phyloP scores from a whole-genome alignment of 2,113 vertebrate species.

The Beaufortia kweichowensis region DNA sequence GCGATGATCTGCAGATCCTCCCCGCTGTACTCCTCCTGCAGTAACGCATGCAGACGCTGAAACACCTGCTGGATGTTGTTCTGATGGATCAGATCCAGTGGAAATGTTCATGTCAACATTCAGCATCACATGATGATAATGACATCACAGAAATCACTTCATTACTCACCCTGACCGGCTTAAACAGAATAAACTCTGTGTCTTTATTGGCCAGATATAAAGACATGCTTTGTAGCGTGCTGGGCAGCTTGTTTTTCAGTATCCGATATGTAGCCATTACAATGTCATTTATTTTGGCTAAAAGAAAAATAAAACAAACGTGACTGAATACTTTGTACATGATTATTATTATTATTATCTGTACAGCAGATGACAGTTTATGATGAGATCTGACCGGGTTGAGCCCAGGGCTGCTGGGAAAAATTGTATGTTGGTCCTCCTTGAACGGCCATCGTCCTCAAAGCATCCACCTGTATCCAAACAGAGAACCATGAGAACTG shows the following conservation, averaged over 20 bases:
- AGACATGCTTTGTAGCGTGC: conserved; percentile 91
- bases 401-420: conserved; percentile 94
- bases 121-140: background rate
- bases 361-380: background rate
- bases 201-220: conserved; percentile 96
- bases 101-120: background rate
- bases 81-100: conserved; percentile 67
- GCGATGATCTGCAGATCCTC: conserved; percentile 94
- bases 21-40: conserved; percentile 91
- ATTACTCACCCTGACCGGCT: conserved; percentile 90
- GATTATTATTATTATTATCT: too few species aligned
- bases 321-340: background rate
- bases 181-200: conserved; percentile 97
- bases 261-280: conserved; percentile 87
- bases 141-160: background rate
- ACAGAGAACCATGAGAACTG: conserved; percentile 17
- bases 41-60: conserved; percentile 86
- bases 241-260: conserved; percentile 91
- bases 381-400: conserved; percentile 80
- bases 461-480: conserved; percentile 81
- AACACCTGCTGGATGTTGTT: conserved; percentile 97
- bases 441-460: conserved; percentile 91
- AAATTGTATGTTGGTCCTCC: conserved; percentile 92
- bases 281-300: conserved; percentile 93
- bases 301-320: conserved; percentile 48